Evolutionary conservation across 2,113 vertebrate genomes (phyloP).

Genomic region (Colinus virginianus): DNA sequence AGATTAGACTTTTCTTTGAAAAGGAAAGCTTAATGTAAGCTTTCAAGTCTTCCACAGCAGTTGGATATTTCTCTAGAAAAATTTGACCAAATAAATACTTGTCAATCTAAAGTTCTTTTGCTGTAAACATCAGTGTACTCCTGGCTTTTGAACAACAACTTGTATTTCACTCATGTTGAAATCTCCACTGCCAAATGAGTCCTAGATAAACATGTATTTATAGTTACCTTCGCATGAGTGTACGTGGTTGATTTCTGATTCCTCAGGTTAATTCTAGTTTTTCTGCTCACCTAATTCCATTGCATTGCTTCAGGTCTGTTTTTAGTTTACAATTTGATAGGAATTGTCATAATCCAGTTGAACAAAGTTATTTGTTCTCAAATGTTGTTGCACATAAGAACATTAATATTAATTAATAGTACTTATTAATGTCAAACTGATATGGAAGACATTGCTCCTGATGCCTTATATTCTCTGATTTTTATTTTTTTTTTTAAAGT

Average conservation of each 20-base stretch:
- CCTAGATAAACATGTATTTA: not conserved
- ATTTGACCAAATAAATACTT: not conserved
- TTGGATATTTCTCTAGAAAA: not conserved
- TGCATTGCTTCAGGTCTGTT: not conserved
- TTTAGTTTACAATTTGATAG: not conserved
- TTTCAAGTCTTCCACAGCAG: not conserved
- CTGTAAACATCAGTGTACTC: not conserved
- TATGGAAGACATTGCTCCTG: not conserved
- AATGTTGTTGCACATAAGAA: not conserved
- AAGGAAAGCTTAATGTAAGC: not conserved
- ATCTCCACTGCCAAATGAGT: not conserved
- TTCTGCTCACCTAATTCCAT: not conserved
- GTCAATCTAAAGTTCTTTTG: too few species aligned
- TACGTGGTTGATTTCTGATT: not conserved
- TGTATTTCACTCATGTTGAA: not conserved
- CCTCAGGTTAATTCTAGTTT: not conserved
- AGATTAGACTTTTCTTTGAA: not conserved
- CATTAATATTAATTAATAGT: not conserved
- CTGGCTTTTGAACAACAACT: not conserved
- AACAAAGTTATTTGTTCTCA: not conserved
- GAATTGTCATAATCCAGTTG: not conserved
- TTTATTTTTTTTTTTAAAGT: not conserved
- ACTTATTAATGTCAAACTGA: not conserved
- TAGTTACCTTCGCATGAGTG: not conserved
- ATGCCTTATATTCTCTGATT: not conserved